Evolutionary conservation across 2,113 vertebrate genomes (phyloP).

Genomic region (Gyps fulvus): DNA sequence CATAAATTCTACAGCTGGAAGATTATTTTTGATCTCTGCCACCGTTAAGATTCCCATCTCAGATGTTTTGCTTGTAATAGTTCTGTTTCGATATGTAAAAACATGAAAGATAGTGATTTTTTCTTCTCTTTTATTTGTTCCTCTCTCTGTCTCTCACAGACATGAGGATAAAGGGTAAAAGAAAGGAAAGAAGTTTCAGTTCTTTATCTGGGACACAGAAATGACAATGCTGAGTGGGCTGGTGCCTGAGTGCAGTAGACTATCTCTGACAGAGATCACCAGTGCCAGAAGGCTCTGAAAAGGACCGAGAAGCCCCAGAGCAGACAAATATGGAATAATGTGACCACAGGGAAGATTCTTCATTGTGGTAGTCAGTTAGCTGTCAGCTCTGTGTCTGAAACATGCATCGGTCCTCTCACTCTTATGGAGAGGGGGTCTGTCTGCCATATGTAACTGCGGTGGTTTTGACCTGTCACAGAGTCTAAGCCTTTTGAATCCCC

Average conservation of each 20-base stretch:
- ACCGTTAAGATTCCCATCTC: conserved; percentile 33
- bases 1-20: conserved; percentile 61
- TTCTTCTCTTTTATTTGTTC: neutral
- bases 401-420: rapidly evolving
- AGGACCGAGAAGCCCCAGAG: neutral
- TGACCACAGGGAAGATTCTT: neutral
- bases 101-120: neutral
- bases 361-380: neutral
- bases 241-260: neutral
- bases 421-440: neutral
- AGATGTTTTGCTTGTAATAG: conserved; percentile 26
- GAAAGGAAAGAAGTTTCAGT: neutral
- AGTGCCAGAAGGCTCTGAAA: neutral
- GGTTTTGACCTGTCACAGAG: neutral
- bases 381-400: neutral
- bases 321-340: neutral
- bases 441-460: rapidly evolving
- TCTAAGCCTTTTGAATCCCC: neutral
- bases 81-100: neutral
- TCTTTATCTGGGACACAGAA: neutral
- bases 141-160: neutral
- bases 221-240: neutral
- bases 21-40: conserved; percentile 62
- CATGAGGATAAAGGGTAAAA: neutral
- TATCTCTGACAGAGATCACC: neutral